Evolutionary conservation across 1,140 invertebrate species (phyloP), one percentile per base, ranked within the genome.

Genomic region (Nomia melanderi): DNA sequence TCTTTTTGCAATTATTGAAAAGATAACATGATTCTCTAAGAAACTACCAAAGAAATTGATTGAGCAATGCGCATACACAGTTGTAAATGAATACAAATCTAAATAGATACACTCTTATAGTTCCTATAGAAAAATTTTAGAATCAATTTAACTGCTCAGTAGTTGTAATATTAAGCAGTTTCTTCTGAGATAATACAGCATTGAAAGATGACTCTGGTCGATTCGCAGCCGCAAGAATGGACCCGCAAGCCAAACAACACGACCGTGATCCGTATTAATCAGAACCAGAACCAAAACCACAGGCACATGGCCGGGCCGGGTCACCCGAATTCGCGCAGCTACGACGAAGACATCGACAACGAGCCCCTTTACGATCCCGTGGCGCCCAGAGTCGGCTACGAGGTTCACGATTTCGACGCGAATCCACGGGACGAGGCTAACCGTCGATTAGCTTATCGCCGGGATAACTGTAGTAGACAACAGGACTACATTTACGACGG

Each of bases 361-460:
- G 91, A 92, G 56, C 91, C 91, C 0, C 83, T 92, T 7, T 92
- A 92, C 78, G 91, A 92, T 64, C 91, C 91, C 0, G 91, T 92
- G 8, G 87, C 91, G 2, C 89, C 91, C 2, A 85, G 88, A 33
- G 80, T 84, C 39, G 91, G 91, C 66, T 92, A 90, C 79, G 91
- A 92, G 64, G 88, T 89, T 11, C 91, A 92, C 75, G 91, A 92
- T 70, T 92, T 92, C 62, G 91, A 92, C 39, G 90, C 90, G 0
- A 92, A 92, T 84, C 90, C 90, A 0, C 84, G 85, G 9, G 91
- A 92, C 33, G 90, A 91, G 47, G 86, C 89, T 3, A 91, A 91
- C 83, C 85, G 90, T 12, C 87, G 90, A 17, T 78, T 90, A 36
- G 85, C 89, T 70, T 90, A 88, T 70, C 86, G 90, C 33, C 87